phyloP scores from a whole-genome alignment of 2,888 invertebrate genomes.

The Dolichopus griseipennis region DNA sequence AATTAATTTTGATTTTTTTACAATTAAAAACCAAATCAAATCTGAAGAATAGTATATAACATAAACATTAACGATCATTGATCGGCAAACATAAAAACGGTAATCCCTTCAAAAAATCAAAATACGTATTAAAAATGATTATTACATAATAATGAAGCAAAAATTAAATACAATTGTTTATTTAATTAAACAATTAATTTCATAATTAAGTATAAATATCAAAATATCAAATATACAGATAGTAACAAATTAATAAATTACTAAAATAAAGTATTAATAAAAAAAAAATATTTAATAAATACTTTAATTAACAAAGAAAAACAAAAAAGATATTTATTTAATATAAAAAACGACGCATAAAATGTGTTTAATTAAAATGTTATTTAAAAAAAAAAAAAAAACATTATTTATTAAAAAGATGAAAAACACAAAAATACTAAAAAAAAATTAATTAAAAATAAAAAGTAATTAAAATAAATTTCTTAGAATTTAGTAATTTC shows the following conservation, averaged over 20 bases:
- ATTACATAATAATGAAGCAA: background rate
- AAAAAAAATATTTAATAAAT: background rate
- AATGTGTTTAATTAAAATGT: background rate
- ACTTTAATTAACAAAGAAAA: too few species aligned
- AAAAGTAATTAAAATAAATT: background rate
- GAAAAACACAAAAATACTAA: background rate
- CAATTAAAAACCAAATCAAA: too few species aligned
- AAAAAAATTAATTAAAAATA: background rate
- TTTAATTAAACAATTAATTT: constrained; percentile 9
- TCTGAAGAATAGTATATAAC: too few species aligned
- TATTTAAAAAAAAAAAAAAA: background rate
- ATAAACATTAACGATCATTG: too few species aligned
- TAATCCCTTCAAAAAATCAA: background rate
- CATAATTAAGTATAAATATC: constrained; percentile 14
- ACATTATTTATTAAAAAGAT: background rate
- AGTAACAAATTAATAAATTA: constrained; percentile 20
- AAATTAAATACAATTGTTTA: constrained; percentile 5
- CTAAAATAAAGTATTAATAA: constrained; percentile 13
- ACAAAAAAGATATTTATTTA: constrained; percentile 20
- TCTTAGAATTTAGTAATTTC: background rate
- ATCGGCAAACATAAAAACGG: background rate
- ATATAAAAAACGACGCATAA: constrained; percentile 5
- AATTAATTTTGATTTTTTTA: too few species aligned
- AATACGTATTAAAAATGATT: background rate
- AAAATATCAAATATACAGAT: constrained; percentile 14